Conservation (phyloP, 2,888 invertebrate species). For the Nephrotoma guestfalica region DNA sequence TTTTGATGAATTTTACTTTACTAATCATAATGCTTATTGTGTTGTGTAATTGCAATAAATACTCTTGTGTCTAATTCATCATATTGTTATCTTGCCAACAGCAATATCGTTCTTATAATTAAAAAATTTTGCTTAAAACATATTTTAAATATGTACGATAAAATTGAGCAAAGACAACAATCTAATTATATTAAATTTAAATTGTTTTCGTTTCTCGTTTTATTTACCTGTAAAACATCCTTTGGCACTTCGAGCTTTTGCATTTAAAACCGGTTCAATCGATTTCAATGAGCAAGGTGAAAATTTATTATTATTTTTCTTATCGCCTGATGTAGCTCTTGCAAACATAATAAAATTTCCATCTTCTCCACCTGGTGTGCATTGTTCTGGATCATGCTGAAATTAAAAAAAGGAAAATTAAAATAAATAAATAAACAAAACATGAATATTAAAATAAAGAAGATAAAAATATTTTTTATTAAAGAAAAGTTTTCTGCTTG, state of each 20-base stretch:
- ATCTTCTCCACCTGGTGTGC: conserved; percentile 87
- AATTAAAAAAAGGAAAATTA: background rate
- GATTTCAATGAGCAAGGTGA: conserved; percentile 86
- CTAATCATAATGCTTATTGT: too few relatives aligned
- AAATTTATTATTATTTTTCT: conserved; percentile 95
- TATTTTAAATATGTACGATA: too few relatives aligned
- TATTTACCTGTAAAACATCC: conserved; percentile 79
- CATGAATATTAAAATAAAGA: background rate
- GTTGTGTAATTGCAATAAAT: too few relatives aligned
- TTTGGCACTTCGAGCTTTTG: conserved; percentile 75
- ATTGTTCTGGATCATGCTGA: conserved; percentile 88
- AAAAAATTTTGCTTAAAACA: too few relatives aligned
- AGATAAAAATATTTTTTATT: background rate
- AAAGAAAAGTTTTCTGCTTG: background rate
- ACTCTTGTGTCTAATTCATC: too few relatives aligned
- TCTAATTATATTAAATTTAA: too few relatives aligned
- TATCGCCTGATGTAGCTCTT: conserved; percentile 94
- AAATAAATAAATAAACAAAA: background rate
- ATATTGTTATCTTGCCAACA: too few relatives aligned
- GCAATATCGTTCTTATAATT: too few relatives aligned
- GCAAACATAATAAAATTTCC: conserved; percentile 99
- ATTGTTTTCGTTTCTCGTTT: too few relatives aligned
- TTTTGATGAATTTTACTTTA: too few relatives aligned
- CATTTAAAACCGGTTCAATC: conserved; percentile 83
- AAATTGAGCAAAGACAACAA: too few relatives aligned